These are phyloP conservation scores for Coryphaenoides rupestris DNA, from an alignment of 2,113 vertebrate species.

Conservation along the genomic window DNA sequence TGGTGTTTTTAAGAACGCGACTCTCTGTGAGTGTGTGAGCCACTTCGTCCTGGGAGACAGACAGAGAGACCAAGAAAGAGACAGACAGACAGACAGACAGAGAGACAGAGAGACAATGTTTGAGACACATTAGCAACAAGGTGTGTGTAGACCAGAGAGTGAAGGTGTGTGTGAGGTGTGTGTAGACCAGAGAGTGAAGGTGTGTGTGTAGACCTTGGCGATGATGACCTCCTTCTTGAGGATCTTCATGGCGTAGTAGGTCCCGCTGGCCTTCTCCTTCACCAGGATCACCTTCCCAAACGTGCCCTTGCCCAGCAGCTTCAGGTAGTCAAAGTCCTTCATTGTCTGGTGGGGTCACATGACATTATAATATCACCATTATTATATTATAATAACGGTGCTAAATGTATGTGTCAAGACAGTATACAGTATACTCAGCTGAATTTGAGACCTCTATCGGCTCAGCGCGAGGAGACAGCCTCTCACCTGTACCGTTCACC, in stretches of 20 bases:
- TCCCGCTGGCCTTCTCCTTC: constrained; percentile 94
- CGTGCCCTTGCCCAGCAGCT: constrained; percentile 97
- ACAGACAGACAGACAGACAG: constrained; percentile 1
- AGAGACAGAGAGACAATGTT: no score
- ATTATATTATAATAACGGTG: no score
- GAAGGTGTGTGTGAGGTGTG: no score
- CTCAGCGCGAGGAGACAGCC: no score
- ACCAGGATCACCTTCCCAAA: constrained; percentile 98
- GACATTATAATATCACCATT: background rate
- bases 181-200: no score
- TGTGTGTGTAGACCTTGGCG: constrained; percentile 81
- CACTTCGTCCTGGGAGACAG: constrained; percentile 84
- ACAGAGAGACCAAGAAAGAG: background rate
- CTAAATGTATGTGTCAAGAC: background rate
- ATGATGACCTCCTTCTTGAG: constrained; percentile 97
- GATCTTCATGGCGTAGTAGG: constrained; percentile 98
- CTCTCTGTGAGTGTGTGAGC: constrained; percentile 96
- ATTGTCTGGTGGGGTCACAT: constrained; percentile 78
- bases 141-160: no score
- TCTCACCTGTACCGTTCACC: no score
- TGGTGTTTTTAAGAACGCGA: constrained; percentile 93
- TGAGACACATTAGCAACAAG: no score
- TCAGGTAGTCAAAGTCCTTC: constrained; percentile 98
- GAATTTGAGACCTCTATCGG: no score
- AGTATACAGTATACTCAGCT: background rate